Conservation (phyloP, 2,888 invertebrate genomes). For the Tetanocera ferruginea region DNA sequence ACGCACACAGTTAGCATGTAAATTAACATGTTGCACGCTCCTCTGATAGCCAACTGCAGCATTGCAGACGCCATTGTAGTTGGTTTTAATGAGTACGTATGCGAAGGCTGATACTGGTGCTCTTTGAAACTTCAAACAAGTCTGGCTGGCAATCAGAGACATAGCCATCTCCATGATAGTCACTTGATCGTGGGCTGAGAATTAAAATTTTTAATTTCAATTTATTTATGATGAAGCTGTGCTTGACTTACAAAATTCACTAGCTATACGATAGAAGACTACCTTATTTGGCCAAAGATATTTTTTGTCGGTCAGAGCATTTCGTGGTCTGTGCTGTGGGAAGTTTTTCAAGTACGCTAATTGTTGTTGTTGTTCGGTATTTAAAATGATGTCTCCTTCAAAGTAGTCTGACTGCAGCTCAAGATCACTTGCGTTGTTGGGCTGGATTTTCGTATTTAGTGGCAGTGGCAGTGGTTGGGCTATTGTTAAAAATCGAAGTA, state of each 20-base stretch:
- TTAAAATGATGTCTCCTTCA: slow-evolving; percentile 39
- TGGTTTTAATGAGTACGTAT: slow-evolving; percentile 25
- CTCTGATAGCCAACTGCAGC: slow-evolving; percentile 80
- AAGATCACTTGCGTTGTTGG: background rate
- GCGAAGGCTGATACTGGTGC: slow-evolving; percentile 35
- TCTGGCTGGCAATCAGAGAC: slow-evolving; percentile 44
- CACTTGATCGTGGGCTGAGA: background rate
- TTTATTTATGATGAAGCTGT: background rate
- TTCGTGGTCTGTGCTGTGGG: background rate
- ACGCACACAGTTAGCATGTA: slow-evolving; percentile 60
- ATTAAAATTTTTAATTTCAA: background rate
- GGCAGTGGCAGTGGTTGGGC: background rate
- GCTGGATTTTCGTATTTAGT: background rate
- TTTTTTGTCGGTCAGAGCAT: background rate
- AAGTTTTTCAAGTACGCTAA: background rate
- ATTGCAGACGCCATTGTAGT: slow-evolving; percentile 76
- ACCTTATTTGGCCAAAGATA: slow-evolving; percentile 36
- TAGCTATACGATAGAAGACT: slow-evolving; percentile 48
- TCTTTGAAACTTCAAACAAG: slow-evolving; percentile 48
- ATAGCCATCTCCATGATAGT: slow-evolving; percentile 45
- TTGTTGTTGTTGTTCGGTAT: slow-evolving; percentile 18
- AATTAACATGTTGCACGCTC: slow-evolving; percentile 54
- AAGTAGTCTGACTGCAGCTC: slow-evolving; percentile 1
- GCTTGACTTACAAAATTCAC: slow-evolving; percentile 44
- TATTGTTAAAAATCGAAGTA: too few relatives aligned